These are phyloP conservation scores for Heliconius aoede DNA, from an alignment of 2,888 invertebrate species.

Conservation along the genomic window DNA sequence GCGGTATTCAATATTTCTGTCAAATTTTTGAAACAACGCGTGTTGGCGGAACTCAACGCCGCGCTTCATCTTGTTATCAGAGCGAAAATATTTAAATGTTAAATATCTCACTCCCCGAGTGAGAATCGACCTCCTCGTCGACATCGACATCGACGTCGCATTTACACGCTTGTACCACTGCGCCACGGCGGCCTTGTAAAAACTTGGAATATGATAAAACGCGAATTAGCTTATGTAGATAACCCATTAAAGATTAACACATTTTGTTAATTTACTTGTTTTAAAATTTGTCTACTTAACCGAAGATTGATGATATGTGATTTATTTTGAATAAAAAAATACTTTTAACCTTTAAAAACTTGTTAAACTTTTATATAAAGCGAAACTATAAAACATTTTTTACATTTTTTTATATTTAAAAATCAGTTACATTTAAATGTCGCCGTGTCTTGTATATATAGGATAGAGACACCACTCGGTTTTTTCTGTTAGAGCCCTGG, in stretches of 20 bases:
- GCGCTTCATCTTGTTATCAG: too few species aligned
- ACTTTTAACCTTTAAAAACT: constrained; percentile 5
- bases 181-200: neutral
- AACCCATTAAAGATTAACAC: neutral
- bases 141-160: too few species aligned
- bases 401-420: neutral
- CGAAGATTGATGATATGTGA: neutral
- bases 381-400: neutral
- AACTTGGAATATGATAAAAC: neutral
- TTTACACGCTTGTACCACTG: neutral
- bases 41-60: too few species aligned
- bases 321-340: constrained; percentile 5
- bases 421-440: neutral
- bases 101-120: too few species aligned
- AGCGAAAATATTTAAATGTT: too few species aligned
- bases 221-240: neutral
- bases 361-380: neutral
- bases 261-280: neutral
- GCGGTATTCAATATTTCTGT: too few species aligned
- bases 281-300: neutral
- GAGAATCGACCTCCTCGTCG: too few species aligned
- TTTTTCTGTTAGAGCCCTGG: neutral
- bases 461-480: neutral
- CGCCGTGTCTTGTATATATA: neutral
- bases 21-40: too few species aligned